phyloP scores from a whole-genome alignment of 2,888 invertebrate species.

The Antheraea assamensis region DNA sequence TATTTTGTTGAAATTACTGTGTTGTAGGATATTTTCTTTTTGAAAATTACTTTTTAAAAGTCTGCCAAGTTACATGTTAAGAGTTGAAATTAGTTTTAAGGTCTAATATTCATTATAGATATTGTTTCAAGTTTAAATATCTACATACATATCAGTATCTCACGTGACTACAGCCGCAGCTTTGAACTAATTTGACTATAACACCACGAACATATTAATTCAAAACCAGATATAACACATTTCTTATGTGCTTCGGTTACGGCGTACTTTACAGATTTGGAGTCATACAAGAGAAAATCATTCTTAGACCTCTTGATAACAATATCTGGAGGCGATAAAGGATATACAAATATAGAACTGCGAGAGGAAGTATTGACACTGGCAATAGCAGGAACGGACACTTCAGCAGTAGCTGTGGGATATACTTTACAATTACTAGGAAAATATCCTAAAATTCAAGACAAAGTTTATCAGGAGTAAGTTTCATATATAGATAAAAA shows the following conservation, averaged over 20 bases:
- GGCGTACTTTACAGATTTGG: slow-evolving; percentile 48
- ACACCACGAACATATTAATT: not conserved
- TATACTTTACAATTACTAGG: slow-evolving; percentile 69
- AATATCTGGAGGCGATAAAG: slow-evolving; percentile 71
- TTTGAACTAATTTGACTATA: not conserved
- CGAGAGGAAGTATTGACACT: slow-evolving; percentile 82
- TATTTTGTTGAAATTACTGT: too few species aligned
- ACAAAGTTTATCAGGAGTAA: slow-evolving; percentile 71
- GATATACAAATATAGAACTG: slow-evolving; percentile 78
- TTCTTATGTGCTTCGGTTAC: not conserved
- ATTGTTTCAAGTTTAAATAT: too few species aligned
- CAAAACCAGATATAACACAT: not conserved
- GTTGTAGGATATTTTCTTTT: too few species aligned
- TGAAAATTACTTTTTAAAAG: too few species aligned
- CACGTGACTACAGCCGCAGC: too few species aligned
- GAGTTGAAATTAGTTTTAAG: too few species aligned
- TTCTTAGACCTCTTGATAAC: slow-evolving; percentile 81
- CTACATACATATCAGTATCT: too few species aligned
- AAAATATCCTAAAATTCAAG: slow-evolving; percentile 73
- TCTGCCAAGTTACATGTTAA: too few species aligned
- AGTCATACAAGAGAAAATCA: slow-evolving; percentile 63
- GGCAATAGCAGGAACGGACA: slow-evolving; percentile 80
- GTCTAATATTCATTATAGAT: too few species aligned
- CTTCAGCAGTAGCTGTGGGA: slow-evolving; percentile 70
- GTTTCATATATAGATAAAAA: slow-evolving; percentile 32